Evolutionary conservation across 1,140 invertebrate species (phyloP).

Genomic region (Pectinophora gossypiella): DNA sequence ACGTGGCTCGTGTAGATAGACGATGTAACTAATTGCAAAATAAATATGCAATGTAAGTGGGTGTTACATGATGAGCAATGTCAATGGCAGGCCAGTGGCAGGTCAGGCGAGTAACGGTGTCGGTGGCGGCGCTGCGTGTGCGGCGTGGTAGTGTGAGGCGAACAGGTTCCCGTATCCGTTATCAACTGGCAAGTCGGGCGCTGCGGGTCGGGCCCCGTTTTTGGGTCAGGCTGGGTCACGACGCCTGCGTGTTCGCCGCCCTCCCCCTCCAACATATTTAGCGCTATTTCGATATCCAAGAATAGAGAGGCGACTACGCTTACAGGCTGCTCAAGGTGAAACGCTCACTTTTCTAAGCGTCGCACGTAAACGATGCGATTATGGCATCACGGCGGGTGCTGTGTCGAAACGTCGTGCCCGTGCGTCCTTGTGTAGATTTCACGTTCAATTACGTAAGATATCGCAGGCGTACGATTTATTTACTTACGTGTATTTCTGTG

Average conservation of each 20-base stretch:
- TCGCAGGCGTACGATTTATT: constrained; percentile 37
- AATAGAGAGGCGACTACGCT: constrained; percentile 61
- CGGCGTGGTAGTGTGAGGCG: constrained; percentile 25
- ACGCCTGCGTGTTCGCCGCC: constrained; percentile 60
- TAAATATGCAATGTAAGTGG: neutral
- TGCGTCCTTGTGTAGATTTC: constrained; percentile 62
- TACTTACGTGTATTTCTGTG: constrained; percentile 35
- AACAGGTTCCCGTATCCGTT: constrained; percentile 65
- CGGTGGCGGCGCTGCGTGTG: constrained; percentile 37
- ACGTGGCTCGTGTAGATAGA: neutral
- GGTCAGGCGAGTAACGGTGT: constrained; percentile 46
- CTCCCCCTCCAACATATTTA: constrained; percentile 45
- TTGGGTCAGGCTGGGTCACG: constrained; percentile 70
- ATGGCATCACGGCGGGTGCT: constrained; percentile 54
- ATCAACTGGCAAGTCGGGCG: constrained; percentile 52
- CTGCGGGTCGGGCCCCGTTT: constrained; percentile 54
- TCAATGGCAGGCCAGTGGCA: constrained; percentile 16
- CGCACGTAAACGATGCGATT: constrained; percentile 63
- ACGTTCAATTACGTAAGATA: constrained; percentile 57
- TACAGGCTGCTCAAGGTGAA: constrained; percentile 61
- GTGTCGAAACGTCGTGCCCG: constrained; percentile 51
- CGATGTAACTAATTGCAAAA: neutral
- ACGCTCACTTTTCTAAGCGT: constrained; percentile 70
- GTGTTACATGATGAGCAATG: constrained; percentile 13
- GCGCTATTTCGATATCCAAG: constrained; percentile 54